A percentile compares a stretch with the other conserved stretches of the same genome.
Conservation (phyloP, 1,140 invertebrate genomes). For the Uloborus diversus region DNA sequence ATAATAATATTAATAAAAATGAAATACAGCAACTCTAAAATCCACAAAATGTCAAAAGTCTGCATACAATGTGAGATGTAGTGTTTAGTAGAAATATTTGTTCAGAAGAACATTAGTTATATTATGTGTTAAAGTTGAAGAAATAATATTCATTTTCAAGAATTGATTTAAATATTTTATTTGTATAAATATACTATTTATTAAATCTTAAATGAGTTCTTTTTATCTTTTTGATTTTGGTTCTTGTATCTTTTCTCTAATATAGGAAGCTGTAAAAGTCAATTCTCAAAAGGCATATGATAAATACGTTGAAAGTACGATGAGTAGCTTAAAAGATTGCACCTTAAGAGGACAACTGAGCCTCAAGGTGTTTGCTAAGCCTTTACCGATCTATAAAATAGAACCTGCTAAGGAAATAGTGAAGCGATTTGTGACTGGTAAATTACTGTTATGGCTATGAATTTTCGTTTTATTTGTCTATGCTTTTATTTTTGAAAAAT, state of each 20-base stretch:
- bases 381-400: constrained; percentile 85
- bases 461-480: too few species aligned
- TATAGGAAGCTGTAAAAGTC: constrained; percentile 78
- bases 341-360: constrained; percentile 93
- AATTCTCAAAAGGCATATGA: constrained; percentile 88
- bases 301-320: constrained; percentile 85
- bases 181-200: not conserved
- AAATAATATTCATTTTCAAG: too few species aligned
- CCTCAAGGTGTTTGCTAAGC: constrained; percentile 75
- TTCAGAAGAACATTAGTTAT: too few species aligned
- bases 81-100: too few species aligned
- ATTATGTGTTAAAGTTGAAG: too few species aligned
- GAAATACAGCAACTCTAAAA: too few species aligned
- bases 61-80: too few species aligned
- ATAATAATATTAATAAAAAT: too few species aligned
- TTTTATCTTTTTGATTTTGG: not conserved
- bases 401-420: constrained; percentile 93
- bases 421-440: constrained; percentile 82
- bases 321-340: constrained; percentile 85
- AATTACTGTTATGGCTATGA: too few species aligned
- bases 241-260: not conserved
- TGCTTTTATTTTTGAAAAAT: too few species aligned
- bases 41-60: too few species aligned
- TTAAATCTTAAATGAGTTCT: not conserved
- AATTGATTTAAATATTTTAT: constrained; percentile 3